phyloP scores from a whole-genome alignment of 2,113 vertebrate genomes.

The Steatornis caripensis region DNA sequence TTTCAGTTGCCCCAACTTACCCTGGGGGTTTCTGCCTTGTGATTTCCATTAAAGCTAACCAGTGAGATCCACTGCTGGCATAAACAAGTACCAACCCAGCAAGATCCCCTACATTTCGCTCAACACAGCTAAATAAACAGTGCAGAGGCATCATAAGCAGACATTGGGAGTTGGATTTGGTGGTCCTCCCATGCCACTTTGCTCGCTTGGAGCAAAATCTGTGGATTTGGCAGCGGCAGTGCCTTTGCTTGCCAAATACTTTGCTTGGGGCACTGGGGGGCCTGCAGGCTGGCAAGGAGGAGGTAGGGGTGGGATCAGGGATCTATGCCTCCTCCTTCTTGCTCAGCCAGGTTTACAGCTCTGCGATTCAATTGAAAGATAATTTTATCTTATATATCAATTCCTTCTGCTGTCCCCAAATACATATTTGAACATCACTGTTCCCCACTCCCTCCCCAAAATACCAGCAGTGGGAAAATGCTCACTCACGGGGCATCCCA shows the following conservation, averaged over 20 bases:
- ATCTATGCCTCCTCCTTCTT: background rate
- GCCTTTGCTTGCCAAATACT: background rate
- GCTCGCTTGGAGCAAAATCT: background rate
- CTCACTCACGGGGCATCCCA: accelerated
- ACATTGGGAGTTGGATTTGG: background rate
- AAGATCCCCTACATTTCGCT: background rate
- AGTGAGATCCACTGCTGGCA: background rate
- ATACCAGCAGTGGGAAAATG: background rate
- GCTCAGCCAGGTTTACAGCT: background rate
- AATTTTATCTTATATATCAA: background rate
- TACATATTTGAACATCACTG: accelerated
- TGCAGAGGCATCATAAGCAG: background rate
- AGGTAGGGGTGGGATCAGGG: background rate
- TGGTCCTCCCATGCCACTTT: background rate
- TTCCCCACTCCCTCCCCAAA: background rate
- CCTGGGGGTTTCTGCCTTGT: background rate
- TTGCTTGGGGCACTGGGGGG: background rate
- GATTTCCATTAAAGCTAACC: background rate
- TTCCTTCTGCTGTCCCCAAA: background rate
- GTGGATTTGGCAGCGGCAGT: background rate
- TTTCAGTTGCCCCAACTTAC: background rate
- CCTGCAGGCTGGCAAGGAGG: background rate
- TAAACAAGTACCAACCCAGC: background rate
- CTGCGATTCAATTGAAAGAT: background rate
- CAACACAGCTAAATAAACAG: background rate